Percentiles rank a stretch among this genome's conserved stretches.
Evolutionary conservation across 35 echinoderm and acorn worm genomes (phyloP).

Genomic region (Patiria miniata): DNA sequence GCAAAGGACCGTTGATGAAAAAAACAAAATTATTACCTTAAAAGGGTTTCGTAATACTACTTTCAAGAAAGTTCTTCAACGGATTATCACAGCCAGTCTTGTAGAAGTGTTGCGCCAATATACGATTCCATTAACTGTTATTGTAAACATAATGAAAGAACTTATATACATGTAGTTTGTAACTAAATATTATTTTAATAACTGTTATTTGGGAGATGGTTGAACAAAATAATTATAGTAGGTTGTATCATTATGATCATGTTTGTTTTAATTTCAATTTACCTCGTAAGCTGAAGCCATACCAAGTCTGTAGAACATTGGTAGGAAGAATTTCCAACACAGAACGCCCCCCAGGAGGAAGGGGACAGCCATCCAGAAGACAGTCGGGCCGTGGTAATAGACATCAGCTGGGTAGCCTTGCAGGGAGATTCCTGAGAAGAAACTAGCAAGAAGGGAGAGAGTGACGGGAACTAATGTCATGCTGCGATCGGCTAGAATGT

Average conservation of each 20-base stretch:
- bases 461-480: background rate
- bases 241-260: too few relatives aligned
- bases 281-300: conserved; percentile 34
- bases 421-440: background rate
- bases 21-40: background rate
- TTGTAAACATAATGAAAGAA: too few relatives aligned
- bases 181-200: too few relatives aligned
- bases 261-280: background rate
- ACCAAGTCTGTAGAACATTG: conserved; percentile 22
- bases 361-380: background rate
- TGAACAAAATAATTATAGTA: too few relatives aligned
- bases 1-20: background rate
- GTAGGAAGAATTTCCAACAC: background rate
- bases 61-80: background rate
- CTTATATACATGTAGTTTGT: too few relatives aligned
- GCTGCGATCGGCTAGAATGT: background rate
- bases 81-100: background rate
- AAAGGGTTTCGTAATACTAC: background rate
- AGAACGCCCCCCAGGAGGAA: background rate
- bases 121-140: too few relatives aligned
- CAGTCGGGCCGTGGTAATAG: background rate
- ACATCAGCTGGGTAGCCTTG: conserved; percentile 18
- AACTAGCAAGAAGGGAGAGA: conserved; percentile 14
- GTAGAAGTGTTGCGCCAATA: background rate
- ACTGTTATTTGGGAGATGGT: too few relatives aligned